Conservation (phyloP, 2,113 vertebrate genomes). For the Callocephalon fimbriatum region DNA sequence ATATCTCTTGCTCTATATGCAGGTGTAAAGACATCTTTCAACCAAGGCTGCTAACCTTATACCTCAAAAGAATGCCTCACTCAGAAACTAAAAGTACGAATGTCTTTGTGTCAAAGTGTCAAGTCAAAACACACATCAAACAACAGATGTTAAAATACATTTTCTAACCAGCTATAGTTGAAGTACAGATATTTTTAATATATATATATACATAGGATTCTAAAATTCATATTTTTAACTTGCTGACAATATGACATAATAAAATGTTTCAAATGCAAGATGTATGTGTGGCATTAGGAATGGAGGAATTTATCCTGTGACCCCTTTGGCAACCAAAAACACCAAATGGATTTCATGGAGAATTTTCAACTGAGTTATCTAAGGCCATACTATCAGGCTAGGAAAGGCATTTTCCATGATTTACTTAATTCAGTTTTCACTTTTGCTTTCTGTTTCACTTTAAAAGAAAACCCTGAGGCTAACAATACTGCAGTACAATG, state of each 20-base stretch:
- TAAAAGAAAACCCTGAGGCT: not conserved
- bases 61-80: not conserved
- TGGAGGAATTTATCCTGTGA: not conserved
- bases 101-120: not conserved
- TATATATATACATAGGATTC: not conserved
- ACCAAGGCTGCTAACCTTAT: not conserved
- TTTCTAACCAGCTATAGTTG: not conserved
- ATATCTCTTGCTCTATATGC: not conserved
- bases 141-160: not conserved
- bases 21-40: not conserved
- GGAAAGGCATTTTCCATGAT: not conserved
- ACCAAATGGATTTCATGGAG: not conserved
- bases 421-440: not conserved
- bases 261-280: not conserved
- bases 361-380: not conserved
- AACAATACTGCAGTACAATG: not conserved
- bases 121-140: not conserved
- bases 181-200: not conserved
- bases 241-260: not conserved
- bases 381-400: not conserved
- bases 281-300: not conserved
- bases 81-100: not conserved
- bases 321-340: not conserved
- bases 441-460: conserved; percentile 15
- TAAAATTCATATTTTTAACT: not conserved